Percentiles rank a stretch among this genome's conserved stretches.
phyloP scores from a whole-genome alignment of 2,113 vertebrate species.

The Hypocryptadius cinnamomeus region DNA sequence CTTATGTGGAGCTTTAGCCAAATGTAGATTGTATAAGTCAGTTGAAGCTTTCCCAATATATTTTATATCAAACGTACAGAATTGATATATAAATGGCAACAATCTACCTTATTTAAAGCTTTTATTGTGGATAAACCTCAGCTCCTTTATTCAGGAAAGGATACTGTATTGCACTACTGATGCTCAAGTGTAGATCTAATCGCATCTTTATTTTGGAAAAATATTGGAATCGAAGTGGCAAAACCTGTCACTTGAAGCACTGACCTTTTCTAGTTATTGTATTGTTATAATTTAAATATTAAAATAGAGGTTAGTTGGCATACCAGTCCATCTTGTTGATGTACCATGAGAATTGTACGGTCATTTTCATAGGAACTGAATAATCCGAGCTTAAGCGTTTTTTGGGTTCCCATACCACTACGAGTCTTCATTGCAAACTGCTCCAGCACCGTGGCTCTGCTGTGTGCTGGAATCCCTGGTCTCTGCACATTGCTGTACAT shows the following conservation, averaged over 20 bases:
- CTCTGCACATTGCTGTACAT: conserved; percentile 9
- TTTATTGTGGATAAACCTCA: conserved; percentile 72
- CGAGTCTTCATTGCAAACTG: background rate
- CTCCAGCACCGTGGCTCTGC: background rate
- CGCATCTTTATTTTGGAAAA: conserved; percentile 68
- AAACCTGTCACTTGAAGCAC: conserved; percentile 61
- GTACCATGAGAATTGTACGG: conserved; percentile 49
- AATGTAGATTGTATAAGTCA: conserved; percentile 70
- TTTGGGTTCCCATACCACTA: conserved; percentile 9
- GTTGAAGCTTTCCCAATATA: conserved; percentile 68
- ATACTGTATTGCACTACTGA: conserved; percentile 71
- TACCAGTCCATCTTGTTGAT: conserved; percentile 61
- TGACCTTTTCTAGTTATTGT: conserved; percentile 73
- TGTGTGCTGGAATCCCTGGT: background rate
- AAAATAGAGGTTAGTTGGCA: conserved; percentile 68
- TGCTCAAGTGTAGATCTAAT: conserved; percentile 67
- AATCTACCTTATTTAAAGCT: conserved; percentile 73
- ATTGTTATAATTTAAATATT: conserved; percentile 73
- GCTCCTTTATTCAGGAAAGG: conserved; percentile 70
- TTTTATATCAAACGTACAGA: conserved; percentile 68
- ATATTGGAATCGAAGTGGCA: conserved; percentile 64
- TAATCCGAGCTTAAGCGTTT: background rate
- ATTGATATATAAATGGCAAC: conserved; percentile 66
- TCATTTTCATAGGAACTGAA: conserved; percentile 36
- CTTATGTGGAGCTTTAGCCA: conserved; percentile 72